Base-by-base conservation (phyloP, 2,113 vertebrate species). In the Onychostoma macrolepis region DNA sequence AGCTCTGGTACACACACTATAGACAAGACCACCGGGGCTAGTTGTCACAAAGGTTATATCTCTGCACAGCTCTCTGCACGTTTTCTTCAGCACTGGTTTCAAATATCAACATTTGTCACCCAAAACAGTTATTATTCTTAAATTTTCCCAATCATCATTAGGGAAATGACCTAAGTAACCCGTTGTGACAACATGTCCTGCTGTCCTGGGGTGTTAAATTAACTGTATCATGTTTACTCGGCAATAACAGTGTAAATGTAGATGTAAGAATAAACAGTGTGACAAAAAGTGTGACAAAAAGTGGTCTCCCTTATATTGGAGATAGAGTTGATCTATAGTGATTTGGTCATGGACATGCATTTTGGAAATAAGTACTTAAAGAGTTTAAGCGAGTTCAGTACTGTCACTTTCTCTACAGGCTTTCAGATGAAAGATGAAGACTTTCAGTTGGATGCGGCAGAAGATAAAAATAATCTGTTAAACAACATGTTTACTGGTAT, bases 1-100 rank as follows among this genome's bases (percentile, higher is more conserved):
- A 97, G 96, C 67, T 96, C 96, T 38, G 96, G 96, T 97, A 93
- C 33, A 71, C 53, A 58, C 41, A 80, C 26, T 30, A 67, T 33
- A 2, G 3, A 36, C 7, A 1, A 41, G 19, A 41, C 36, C 36
- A 41, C 36, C 4, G 36, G 33, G 69, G 69, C 33, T 72, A 41
- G 36, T 72, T 72, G 19, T 72, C 69, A 41, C 36, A n/a, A 5
- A 38, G 10, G 4, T 19, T 58, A n/a, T 58, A 58, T n/a, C 7
- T 58, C 21, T n/a, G n/a, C n/a, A n/a, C n/a, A n/a, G n/a, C n/a
- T n/a, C n/a, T n/a, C n/a, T n/a, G n/a, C n/a, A n/a, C n/a, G 33
- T 21, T 71, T 71, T 71, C 67, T 71, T 11, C 10, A 72, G 8
- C 10, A 38, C 36, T 72, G 19, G 17, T 72, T 72, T 72, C 19